A percentile compares a stretch with the other conserved stretches of the same genome.
Evolutionary conservation across 1,140 invertebrate genomes (phyloP).

Genomic region (Drosophila melanogaster): DNA sequence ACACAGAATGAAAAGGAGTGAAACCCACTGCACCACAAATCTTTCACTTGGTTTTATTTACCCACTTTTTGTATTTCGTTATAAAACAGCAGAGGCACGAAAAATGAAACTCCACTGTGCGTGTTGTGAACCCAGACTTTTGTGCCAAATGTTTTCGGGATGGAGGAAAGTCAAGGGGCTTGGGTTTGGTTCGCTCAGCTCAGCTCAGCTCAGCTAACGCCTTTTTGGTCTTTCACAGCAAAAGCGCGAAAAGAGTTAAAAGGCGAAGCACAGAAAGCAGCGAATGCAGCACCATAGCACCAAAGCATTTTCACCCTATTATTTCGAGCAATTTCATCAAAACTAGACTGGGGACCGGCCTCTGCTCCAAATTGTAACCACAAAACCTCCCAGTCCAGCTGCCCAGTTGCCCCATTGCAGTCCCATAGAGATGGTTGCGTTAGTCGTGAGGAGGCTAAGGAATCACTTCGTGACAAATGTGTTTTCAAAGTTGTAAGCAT

Average conservation of each 20-base stretch:
- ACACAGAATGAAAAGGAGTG: constrained; percentile 35
- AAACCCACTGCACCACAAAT: constrained; percentile 65
- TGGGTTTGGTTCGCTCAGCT: constrained; percentile 30
- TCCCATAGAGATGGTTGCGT: constrained; percentile 21
- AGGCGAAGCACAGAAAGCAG: constrained; percentile 45
- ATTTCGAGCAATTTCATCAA: constrained; percentile 82
- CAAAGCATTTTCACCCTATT: constrained; percentile 80
- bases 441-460: constrained; percentile 6
- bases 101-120: constrained; percentile 54
- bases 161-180: constrained; percentile 8
- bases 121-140: constrained; percentile 64
- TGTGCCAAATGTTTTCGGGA: constrained; percentile 61
- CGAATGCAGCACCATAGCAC: constrained; percentile 31
- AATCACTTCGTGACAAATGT: background rate
- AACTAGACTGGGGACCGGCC: constrained; percentile 67
- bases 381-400: constrained; percentile 52
- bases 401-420: constrained; percentile 20
- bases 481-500: background rate
- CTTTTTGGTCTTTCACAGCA: constrained; percentile 73
- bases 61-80: constrained; percentile 22
- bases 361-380: constrained; percentile 76
- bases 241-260: constrained; percentile 80
- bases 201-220: constrained; percentile 49
- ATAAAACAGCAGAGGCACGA: constrained; percentile 35
- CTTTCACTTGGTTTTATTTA: constrained; percentile 62